These are phyloP conservation scores for Neocrepidodera transversa DNA, from an alignment of 2,888 invertebrate genomes.

Conservation along the genomic window DNA sequence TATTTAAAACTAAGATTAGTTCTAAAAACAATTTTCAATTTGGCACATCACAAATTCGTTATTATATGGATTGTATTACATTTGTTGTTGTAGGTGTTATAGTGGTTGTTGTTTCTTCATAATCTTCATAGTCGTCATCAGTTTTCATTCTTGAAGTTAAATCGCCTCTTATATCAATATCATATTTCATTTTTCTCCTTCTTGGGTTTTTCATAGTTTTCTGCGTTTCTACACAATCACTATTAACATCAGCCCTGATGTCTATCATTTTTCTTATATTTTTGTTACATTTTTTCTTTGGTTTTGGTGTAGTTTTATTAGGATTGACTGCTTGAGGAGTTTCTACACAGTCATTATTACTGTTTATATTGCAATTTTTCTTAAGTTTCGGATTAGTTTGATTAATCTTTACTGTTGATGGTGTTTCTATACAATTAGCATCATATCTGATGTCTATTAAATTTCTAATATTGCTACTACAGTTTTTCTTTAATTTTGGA, in stretches of 20 bases:
- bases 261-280: slow-evolving; percentile 39
- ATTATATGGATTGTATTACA: not conserved
- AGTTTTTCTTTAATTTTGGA: slow-evolving; percentile 31
- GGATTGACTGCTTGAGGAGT: no score
- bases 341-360: no score
- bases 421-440: slow-evolving; percentile 25
- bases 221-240: slow-evolving; percentile 23
- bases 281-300: slow-evolving; percentile 34
- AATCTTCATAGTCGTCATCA: slow-evolving; percentile 23
- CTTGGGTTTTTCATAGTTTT: slow-evolving; percentile 16
- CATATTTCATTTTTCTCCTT: slow-evolving; percentile 28
- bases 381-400: no score
- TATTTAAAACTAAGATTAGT: not conserved
- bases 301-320: slow-evolving; percentile 6
- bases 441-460: slow-evolving; percentile 41
- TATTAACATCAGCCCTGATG: slow-evolving; percentile 32
- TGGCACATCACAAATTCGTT: no score
- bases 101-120: slow-evolving; percentile 28
- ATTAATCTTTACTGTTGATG: no score
- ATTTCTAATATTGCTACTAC: slow-evolving; percentile 32
- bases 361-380: no score
- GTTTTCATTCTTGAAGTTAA: not conserved
- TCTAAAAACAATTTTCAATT: no score
- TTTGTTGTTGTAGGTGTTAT: slow-evolving; percentile 7
- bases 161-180: slow-evolving; percentile 32